Evolutionary conservation across 2,797 vertebrate genomes (phyloP).

Genomic region (Coilia nasus): DNA sequence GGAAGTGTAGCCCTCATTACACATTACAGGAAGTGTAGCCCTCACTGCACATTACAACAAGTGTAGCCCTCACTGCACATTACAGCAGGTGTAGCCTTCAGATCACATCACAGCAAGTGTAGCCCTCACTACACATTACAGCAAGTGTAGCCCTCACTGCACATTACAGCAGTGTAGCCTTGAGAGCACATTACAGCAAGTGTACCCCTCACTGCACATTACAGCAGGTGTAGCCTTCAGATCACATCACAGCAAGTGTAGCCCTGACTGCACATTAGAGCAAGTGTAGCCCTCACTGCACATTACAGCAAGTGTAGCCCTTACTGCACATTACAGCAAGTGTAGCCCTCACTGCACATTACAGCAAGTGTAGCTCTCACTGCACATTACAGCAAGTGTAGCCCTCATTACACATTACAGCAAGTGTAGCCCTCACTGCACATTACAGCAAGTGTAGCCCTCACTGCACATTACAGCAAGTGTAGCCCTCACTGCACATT

Average conservation of each 20-base stretch:
- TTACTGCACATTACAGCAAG: too few relatives aligned
- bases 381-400: constrained; percentile 5
- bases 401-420: not conserved
- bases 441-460: not conserved
- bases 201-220: not conserved
- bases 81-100: not conserved
- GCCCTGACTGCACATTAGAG: too few relatives aligned
- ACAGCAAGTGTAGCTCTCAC: not conserved
- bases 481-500: not conserved
- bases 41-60: not conserved
- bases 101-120: not conserved
- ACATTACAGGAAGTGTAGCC: not conserved
- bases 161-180: not conserved
- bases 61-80: not conserved
- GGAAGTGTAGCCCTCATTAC: not conserved
- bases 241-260: not conserved
- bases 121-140: not conserved
- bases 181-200: not conserved
- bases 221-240: not conserved
- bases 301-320: not conserved
- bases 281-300: not conserved
- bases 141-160: not conserved
- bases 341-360: not conserved
- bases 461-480: not conserved
- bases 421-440: not conserved